A percentile compares a stretch with the other conserved stretches of the same genome.
Conservation (phyloP, 2,888 invertebrate species). For the Galeruca laticollis region DNA sequence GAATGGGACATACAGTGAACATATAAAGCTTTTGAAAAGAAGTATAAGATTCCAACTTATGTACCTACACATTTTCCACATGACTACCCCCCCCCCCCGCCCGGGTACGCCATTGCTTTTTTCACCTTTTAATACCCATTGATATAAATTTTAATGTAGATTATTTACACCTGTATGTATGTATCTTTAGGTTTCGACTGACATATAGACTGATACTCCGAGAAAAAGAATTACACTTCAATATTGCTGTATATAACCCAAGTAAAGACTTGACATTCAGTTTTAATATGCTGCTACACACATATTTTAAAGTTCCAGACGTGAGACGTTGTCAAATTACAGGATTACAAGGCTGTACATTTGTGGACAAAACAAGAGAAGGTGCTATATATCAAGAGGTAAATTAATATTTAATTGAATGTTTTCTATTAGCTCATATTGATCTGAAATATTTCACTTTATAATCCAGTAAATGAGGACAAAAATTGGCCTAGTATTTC, state of each 20-base stretch:
- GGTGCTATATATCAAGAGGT: conserved; percentile 87
- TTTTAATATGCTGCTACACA: conserved; percentile 93
- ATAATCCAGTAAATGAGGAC: too few species aligned
- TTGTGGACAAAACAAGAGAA: conserved; percentile 84
- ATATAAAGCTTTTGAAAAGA: too few species aligned
- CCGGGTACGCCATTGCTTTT: too few species aligned
- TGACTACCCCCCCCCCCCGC: too few species aligned
- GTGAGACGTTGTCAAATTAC: conserved; percentile 92
- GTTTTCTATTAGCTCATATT: too few species aligned
- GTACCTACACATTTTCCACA: too few species aligned
- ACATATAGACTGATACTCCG: conserved; percentile 92
- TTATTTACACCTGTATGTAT: background rate
- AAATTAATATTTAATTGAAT: background rate
- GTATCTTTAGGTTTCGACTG: conserved; percentile 80
- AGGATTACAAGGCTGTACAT: conserved; percentile 87
- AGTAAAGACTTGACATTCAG: conserved; percentile 91
- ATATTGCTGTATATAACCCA: conserved; percentile 93
- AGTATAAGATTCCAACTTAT: too few species aligned
- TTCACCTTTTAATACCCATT: too few species aligned
- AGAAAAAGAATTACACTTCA: conserved; percentile 92
- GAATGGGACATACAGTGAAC: too few species aligned
- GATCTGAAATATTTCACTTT: too few species aligned
- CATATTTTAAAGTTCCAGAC: conserved; percentile 96
- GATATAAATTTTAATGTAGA: background rate
- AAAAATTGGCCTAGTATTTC: too few species aligned